Evolutionary conservation across 1,140 invertebrate species (phyloP).

Genomic region (Cotesia chilonis): DNA sequence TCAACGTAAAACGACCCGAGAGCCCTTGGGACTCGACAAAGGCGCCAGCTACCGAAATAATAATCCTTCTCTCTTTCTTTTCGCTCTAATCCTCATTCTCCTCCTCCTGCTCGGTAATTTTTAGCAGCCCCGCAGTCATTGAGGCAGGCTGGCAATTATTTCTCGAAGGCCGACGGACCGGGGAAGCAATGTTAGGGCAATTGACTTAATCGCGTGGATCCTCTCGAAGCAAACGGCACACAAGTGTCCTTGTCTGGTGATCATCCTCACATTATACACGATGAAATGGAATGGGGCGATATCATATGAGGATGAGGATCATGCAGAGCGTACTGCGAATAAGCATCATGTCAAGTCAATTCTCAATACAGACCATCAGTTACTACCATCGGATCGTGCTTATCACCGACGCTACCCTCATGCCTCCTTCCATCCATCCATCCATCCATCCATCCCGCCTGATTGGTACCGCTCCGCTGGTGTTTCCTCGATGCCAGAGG

Average conservation of each 20-base stretch:
- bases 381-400: background rate
- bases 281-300: background rate
- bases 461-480: conserved; percentile 38
- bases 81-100: too few species aligned
- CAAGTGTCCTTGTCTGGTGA: conserved; percentile 6
- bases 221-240: conserved; percentile 14
- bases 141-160: too few species aligned
- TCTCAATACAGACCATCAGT: conserved; percentile 24
- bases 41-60: background rate
- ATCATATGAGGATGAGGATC: too few species aligned
- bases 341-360: conserved; percentile 29
- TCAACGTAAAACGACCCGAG: conserved; percentile 9
- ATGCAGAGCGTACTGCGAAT: too few species aligned
- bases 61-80: too few species aligned
- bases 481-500: conserved; percentile 30
- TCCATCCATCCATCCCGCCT: conserved; percentile 29
- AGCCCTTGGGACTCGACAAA: background rate
- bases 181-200: background rate
- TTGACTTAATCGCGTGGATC: conserved; percentile 25
- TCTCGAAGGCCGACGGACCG: too few species aligned
- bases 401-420: too few species aligned
- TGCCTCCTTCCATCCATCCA: too few species aligned
- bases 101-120: too few species aligned
- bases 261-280: background rate
- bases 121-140: too few species aligned